phyloP scores from a whole-genome alignment of 2,888 invertebrate genomes.

The Eupithecia inturbata region DNA sequence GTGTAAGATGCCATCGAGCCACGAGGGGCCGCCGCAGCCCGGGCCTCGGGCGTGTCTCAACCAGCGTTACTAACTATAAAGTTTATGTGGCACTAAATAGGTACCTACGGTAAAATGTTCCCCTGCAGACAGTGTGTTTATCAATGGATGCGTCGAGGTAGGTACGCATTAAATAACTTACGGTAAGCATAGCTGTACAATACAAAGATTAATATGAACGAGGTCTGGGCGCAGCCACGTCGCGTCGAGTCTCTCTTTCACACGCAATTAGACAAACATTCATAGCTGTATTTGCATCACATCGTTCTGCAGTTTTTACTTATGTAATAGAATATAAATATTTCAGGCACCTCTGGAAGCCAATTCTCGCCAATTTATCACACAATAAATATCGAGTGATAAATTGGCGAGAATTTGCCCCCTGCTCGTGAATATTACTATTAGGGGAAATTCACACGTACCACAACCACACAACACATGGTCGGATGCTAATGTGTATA shows the following conservation, averaged over 20 bases:
- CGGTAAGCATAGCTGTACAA: slow-evolving; percentile 1
- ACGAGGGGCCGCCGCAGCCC: not conserved
- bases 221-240: not conserved
- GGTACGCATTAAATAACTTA: slow-evolving; percentile 6
- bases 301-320: not conserved
- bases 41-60: not conserved
- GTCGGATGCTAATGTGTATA: no score
- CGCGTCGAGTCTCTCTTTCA: not conserved
- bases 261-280: not conserved
- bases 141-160: slow-evolving; percentile 5
- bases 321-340: no score
- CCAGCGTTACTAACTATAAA: not conserved
- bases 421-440: not conserved
- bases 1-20: not conserved
- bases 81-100: not conserved
- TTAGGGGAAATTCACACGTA: no score
- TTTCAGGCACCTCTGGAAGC: no score
- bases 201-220: not conserved
- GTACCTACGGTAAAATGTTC: not conserved
- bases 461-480: no score
- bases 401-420: no score
- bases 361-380: no score
- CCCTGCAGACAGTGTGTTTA: not conserved
- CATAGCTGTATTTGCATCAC: not conserved
- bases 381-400: no score